Evolutionary conservation across 2,888 invertebrate genomes (phyloP), one percentile per base, ranked within the genome.

Genomic region (Diarsia brunnea): DNA sequence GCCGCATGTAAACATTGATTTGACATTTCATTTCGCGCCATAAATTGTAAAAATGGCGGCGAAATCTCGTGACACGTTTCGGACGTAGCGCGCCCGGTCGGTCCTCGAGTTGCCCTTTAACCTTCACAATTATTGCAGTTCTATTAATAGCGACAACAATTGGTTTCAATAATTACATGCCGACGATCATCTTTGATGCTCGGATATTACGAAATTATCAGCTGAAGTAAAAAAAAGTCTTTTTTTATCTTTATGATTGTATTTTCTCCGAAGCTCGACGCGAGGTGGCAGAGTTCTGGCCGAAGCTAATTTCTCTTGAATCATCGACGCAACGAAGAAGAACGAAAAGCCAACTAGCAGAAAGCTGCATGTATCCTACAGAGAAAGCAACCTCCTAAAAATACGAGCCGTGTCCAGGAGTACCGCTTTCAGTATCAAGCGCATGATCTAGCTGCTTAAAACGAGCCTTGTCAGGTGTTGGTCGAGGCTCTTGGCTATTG

Each of bases 91-190:
- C 90, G 90, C 87, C 89, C 89, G 91, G 85, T 84, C 92, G 91
- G 88, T 93, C 91, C 92, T 91, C 94, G 88, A 93, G 89, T 95
- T 95, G 94, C 94, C 95, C 95, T 95, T 91, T 95, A 92, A 92
- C 95, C 92, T 88, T 87, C 88, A 89, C 89, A 92, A 93, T 93
- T 92, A 93, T 92, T 92, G 92, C 93, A 93, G 92, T 92, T 92
- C 92, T 93, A 93, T 92, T 93, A 93, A 84, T 95, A 95, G 95
- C 92, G 85, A 90, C 91, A 92, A 95, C 95, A 95, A 95, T 95
- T 95, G 95, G 79, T 84, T 88, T 91, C 90, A 89, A 92, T 93
- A 92, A 93, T 92, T 91, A 92, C 89, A 88, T 88, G 88, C 80
- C 88, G 86, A 82, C 89, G 85, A 88, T 90, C 89, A 89, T 90